Conservation (phyloP, 1,140 invertebrate genomes). For the Brachionus calyciflorus region DNA sequence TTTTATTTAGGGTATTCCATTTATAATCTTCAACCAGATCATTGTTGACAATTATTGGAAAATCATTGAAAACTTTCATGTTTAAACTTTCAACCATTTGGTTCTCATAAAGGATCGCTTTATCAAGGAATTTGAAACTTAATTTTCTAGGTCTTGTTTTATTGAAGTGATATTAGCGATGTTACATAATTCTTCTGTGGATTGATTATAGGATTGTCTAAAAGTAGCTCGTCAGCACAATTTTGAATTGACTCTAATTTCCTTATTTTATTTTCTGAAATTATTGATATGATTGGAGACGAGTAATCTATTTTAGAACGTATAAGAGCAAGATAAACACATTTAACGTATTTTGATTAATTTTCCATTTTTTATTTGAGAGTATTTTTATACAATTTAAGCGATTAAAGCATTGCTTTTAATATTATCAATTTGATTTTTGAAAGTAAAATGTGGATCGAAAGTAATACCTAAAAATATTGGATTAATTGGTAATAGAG, state of each 20-base stretch:
- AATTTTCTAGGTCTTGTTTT: too few species aligned
- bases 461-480: conserved; percentile 2
- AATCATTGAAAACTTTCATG: too few species aligned
- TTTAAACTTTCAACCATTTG: too few species aligned
- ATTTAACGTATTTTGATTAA: neutral
- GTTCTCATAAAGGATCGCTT: too few species aligned
- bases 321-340: neutral
- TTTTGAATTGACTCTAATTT: neutral
- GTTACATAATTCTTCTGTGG: too few species aligned
- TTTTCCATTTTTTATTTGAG: neutral
- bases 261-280: neutral
- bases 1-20: too few species aligned
- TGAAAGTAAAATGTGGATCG: neutral
- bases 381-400: neutral
- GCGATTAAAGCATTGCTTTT: neutral
- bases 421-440: neutral
- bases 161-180: too few species aligned
- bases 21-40: too few species aligned
- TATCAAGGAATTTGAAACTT: too few species aligned
- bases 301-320: neutral
- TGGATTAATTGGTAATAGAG: too few species aligned
- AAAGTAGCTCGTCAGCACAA: neutral
- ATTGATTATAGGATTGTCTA: neutral
- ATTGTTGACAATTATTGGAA: too few species aligned
- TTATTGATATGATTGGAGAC: neutral